Percentiles rank a stretch among this genome's conserved stretches.
These are phyloP conservation scores for Nothocercus julius DNA, from an alignment of 2,113 vertebrate species.

Conservation along the genomic window DNA sequence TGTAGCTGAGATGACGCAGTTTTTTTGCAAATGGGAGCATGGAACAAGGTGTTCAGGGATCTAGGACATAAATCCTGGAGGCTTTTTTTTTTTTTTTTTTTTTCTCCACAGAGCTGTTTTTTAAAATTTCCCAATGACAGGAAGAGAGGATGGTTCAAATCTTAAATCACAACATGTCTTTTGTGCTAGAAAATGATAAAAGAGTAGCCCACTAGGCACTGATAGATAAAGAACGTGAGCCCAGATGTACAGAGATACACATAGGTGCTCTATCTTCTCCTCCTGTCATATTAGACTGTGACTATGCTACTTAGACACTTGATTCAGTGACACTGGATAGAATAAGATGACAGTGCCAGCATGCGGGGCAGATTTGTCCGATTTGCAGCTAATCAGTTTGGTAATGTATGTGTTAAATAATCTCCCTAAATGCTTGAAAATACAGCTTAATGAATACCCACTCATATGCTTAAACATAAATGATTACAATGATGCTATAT, in stretches of 20 bases:
- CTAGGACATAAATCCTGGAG: not conserved
- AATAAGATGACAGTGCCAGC: not conserved
- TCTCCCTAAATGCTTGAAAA: slow-evolving; percentile 13
- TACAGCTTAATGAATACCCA: slow-evolving; percentile 23
- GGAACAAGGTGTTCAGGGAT: not conserved
- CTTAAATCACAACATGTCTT: not conserved
- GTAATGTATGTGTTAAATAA: slow-evolving; percentile 47
- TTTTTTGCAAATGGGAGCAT: not conserved
- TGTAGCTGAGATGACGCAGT: not conserved
- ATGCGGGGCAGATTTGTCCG: not conserved
- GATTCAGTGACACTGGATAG: not conserved
- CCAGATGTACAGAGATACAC: not conserved
- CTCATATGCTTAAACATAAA: slow-evolving; percentile 24
- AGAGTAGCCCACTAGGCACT: not conserved
- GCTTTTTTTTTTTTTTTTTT: rapidly evolving
- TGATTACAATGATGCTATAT: slow-evolving; percentile 32
- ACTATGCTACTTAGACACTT: not conserved
- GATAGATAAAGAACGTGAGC: not conserved
- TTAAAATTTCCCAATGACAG: not conserved
- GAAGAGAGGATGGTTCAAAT: not conserved
- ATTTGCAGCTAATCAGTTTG: not conserved
- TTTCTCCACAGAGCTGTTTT: not conserved
- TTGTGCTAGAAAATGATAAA: not conserved
- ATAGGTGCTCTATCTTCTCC: not conserved
- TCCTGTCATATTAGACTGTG: not conserved